These are phyloP conservation scores for Lepilemur ruficaudatus DNA, from an alignment of 2,797 vertebrate species.

Conservation along the genomic window DNA sequence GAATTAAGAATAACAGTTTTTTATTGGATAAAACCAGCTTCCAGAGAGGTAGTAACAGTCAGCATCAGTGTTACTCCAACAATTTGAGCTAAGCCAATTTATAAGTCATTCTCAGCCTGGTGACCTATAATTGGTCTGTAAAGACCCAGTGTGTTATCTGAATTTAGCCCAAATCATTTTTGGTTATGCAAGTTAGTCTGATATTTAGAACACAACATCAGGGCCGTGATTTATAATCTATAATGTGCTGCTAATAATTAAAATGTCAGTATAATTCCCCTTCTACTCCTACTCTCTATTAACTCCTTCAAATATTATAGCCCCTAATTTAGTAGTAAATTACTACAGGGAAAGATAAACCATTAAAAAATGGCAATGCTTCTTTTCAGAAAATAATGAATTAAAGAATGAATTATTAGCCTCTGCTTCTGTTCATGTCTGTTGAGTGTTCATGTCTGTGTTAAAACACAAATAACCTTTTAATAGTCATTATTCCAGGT, in stretches of 20 bases:
- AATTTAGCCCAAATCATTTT: not conserved
- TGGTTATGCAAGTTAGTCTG: constrained; percentile 40
- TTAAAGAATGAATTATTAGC: constrained; percentile 73
- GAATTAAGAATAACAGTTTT: not conserved
- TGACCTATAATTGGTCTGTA: not conserved
- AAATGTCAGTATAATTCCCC: constrained; percentile 1
- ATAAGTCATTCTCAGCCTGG: not conserved
- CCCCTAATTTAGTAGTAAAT: constrained; percentile 76
- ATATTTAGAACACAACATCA: constrained; percentile 63
- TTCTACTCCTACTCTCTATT: constrained; percentile 65
- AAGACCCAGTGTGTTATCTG: constrained; percentile 22
- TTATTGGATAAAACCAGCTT: not conserved
- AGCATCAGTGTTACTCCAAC: not conserved
- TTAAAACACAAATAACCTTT: constrained; percentile 68
- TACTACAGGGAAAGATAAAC: constrained; percentile 74
- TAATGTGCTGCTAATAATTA: constrained; percentile 72
- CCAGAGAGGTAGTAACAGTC: not conserved
- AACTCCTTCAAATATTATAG: constrained; percentile 72
- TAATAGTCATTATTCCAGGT: constrained; percentile 54
- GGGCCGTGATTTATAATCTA: constrained; percentile 46
- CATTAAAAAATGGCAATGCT: constrained; percentile 58
- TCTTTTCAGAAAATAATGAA: constrained; percentile 76
- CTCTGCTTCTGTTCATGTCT: constrained; percentile 59
- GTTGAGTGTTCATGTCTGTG: constrained; percentile 53
- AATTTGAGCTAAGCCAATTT: not conserved